Evolutionary conservation across 2,113 vertebrate genomes (phyloP), one percentile per base, ranked within the genome.

Genomic region (Chloropsis cyanopogon): DNA sequence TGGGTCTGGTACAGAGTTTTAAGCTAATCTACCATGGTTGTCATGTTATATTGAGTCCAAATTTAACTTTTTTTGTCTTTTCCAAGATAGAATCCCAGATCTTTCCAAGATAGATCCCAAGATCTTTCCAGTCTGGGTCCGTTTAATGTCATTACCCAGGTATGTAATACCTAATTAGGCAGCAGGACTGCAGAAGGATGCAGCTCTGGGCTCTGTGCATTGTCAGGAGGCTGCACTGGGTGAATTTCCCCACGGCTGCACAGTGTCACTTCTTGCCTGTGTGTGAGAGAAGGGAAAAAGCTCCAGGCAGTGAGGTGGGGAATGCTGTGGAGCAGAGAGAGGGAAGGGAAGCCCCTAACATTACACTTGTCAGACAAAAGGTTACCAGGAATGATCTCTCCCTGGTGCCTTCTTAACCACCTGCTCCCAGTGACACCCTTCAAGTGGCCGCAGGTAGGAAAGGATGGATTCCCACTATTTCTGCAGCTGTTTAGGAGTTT

Each of bases 211-310:
- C 35, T 86, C 53, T 83, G 83, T n/a, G 10, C 1, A 0, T 8
- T 31, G 44, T 22, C 42, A 14, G 4, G 66, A 60, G 37, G 63
- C 57, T 29, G 59, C 22, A 8, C 7, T 3, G 19, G 49, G 13
- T 2, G 42, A 29, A 6, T 47, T 33, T 28, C 21, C 66, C 75
- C 41, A 3, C 0, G 3, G 42, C 44, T 7, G 71, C n/a, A 2
- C 42, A 3, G 4, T 1, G 22, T 42, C 78, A 37, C 33, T 17
- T 5, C 7, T 4, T 11, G 6, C 14, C 37, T 11, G 35, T 11
- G 7, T 1, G 19, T 6, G 33, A 16, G 29, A 4, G 14, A 29
- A 56, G 16, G 75, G 25, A 20, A 35, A 71, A 44, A 28, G 14
- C 80, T 72, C 35, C 70, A 28, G 28, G 65, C 63, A 60, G 57